A percentile compares a stretch with the other conserved stretches of the same genome.
phyloP scores from a whole-genome alignment of 2,888 invertebrate genomes.

The Polia nebulosa region DNA sequence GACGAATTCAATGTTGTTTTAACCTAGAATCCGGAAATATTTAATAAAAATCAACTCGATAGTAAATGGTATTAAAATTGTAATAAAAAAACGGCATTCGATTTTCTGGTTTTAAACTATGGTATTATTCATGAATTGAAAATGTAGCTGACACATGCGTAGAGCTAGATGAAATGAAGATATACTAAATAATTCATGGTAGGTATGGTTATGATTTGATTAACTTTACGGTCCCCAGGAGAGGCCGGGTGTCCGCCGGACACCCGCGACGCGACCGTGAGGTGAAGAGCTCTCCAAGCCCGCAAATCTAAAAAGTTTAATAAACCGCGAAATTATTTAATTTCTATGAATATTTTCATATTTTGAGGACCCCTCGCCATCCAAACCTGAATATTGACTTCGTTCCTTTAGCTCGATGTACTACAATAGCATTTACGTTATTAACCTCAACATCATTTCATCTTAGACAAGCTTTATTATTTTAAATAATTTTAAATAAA shows the following conservation, averaged over 20 bases:
- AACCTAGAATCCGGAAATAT: too few relatives aligned
- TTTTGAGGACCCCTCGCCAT: neutral
- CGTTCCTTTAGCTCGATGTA: neutral
- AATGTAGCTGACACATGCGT: neutral
- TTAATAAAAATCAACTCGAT: too few relatives aligned
- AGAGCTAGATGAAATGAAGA: constrained; percentile 7
- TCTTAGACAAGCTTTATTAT: neutral
- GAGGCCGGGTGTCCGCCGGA: neutral
- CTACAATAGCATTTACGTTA: neutral
- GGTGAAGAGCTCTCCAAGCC: neutral
- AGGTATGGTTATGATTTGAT: too few relatives aligned
- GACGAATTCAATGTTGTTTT: too few relatives aligned
- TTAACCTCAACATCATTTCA: neutral
- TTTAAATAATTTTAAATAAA: too few relatives aligned
- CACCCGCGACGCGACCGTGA: neutral
- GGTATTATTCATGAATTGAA: too few relatives aligned
- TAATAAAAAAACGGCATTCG: too few relatives aligned
- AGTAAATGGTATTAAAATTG: too few relatives aligned
- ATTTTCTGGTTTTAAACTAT: too few relatives aligned
- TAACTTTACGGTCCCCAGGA: constrained; percentile 1
- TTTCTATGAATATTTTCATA: constrained; percentile 12
- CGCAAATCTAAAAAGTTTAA: constrained; percentile 18
- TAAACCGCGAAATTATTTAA: constrained; percentile 21
- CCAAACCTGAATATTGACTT: neutral
- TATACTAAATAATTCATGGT: neutral